Evolutionary conservation across 2,113 vertebrate species (phyloP), one percentile per base, ranked within the genome.

Genomic region (Clarias magur): DNA sequence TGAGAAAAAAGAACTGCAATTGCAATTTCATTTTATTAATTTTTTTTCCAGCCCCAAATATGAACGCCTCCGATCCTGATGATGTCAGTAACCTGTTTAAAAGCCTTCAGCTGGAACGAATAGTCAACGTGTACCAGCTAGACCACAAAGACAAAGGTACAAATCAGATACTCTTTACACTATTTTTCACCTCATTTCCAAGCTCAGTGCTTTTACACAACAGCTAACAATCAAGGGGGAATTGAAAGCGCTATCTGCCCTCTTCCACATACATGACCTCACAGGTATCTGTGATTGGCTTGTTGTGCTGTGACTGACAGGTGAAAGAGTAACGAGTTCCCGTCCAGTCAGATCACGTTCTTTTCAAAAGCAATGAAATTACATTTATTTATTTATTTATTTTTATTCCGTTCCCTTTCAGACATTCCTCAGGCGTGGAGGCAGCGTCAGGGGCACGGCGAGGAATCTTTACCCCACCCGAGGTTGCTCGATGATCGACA

Each of bases 51-150:
- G 92, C 79, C 72, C 79, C 83, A 27, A 75, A 80, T 59, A 25
- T 73, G 27, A 86, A 23, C 62, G 12, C 88, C 53, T 81, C 89
- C 12, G 67, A 81, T 86, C 34, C 86, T 12, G 88, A 88, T 15
- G 89, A 91, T 11, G 65, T 93, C 10, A 80, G 76, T 21, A 84
- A 88, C 81, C 48, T 89, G 38, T 93, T 93, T 70, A 91, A 87
- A 84, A 91, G 89, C 85, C 82, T 93, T 81, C 89, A 90, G 15
- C 76, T 93, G 23, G 84, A 89, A 86, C 86, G 82, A 42, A 83
- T 89, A 34, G 86, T 90, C 68, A 86, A 84, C 30, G 76, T 80
- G 38, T 89, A 92, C 88, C 83, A 92, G 80, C 62, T 90, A 13
- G 82, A 84, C 15, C 62, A 34, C 68, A 89, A 63, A 76, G 85